A percentile compares a stretch with the other conserved stretches of the same genome.
Evolutionary conservation across 2,888 invertebrate genomes (phyloP).

Genomic region (Microplitis deprimator): DNA sequence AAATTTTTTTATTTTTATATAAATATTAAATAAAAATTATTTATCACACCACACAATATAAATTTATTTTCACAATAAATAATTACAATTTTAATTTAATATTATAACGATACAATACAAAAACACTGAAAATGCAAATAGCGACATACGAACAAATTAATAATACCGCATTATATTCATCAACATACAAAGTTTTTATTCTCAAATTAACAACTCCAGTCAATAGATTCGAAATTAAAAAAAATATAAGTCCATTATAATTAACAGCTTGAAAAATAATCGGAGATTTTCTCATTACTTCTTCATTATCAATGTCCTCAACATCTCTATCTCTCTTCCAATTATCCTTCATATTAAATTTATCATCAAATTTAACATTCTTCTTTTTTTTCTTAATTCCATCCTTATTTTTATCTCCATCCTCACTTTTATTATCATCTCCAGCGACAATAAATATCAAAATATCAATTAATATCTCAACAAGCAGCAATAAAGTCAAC

Average conservation of each 20-base stretch:
- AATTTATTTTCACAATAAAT: constrained; percentile 8
- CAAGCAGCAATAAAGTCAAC: constrained; percentile 74
- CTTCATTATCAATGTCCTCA: neutral
- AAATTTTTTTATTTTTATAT: constrained; percentile 16
- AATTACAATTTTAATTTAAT: constrained; percentile 60
- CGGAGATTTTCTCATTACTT: constrained; percentile 67
- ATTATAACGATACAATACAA: constrained; percentile 58
- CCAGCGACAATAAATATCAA: constrained; percentile 47
- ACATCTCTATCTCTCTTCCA: neutral
- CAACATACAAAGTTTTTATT: constrained; percentile 76
- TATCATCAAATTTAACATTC: constrained; percentile 43
- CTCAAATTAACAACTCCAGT: constrained; percentile 88
- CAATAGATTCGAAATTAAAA: constrained; percentile 85
- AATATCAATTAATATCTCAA: constrained; percentile 73
- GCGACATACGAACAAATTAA: constrained; percentile 63
- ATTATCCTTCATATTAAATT: neutral
- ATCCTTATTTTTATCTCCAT: constrained; percentile 10
- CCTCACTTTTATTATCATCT: constrained; percentile 20
- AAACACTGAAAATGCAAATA: constrained; percentile 54
- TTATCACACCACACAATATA: constrained; percentile 16
- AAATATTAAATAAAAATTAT: constrained; percentile 25
- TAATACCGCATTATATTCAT: constrained; percentile 54
- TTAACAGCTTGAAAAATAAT: constrained; percentile 81
- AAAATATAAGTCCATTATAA: constrained; percentile 87
- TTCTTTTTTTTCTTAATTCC: constrained; percentile 43